A percentile compares a stretch with the other conserved stretches of the same genome.
Conservation (phyloP, 2,888 invertebrate species). For the Ornithoptera alexandrae region DNA sequence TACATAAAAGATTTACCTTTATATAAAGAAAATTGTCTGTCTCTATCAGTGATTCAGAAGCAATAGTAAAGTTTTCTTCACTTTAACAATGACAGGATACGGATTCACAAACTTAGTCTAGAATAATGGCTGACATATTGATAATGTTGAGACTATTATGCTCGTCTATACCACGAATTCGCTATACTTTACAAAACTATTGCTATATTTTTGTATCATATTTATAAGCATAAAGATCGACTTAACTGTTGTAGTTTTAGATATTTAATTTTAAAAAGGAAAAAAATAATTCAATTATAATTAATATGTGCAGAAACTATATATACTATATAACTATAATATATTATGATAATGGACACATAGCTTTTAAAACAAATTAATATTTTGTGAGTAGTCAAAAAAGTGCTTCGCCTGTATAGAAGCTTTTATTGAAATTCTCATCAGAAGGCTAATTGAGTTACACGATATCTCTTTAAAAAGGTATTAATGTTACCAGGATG, state of each 20-base stretch:
- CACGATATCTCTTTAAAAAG: too few species aligned
- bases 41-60: neutral
- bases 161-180: neutral
- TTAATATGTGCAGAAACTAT: too few species aligned
- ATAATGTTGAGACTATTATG: neutral
- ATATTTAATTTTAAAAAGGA: neutral
- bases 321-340: too few species aligned
- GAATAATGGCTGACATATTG: neutral
- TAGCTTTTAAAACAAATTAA: too few species aligned
- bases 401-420: too few species aligned
- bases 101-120: neutral
- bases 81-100: constrained; percentile 20
- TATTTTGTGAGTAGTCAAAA: too few species aligned
- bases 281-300: too few species aligned
- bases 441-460: too few species aligned
- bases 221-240: neutral
- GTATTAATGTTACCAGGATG: too few species aligned
- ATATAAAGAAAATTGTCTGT: neutral
- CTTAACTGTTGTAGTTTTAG: neutral
- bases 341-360: too few species aligned
- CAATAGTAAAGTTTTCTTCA: constrained; percentile 3
- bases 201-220: neutral
- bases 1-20: neutral
- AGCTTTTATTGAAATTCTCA: too few species aligned
- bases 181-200: neutral